Evolutionary conservation across 23 tunicate genomes (phyloP), one percentile per base, ranked within the genome.

Genomic region (Ascidia mentula): DNA sequence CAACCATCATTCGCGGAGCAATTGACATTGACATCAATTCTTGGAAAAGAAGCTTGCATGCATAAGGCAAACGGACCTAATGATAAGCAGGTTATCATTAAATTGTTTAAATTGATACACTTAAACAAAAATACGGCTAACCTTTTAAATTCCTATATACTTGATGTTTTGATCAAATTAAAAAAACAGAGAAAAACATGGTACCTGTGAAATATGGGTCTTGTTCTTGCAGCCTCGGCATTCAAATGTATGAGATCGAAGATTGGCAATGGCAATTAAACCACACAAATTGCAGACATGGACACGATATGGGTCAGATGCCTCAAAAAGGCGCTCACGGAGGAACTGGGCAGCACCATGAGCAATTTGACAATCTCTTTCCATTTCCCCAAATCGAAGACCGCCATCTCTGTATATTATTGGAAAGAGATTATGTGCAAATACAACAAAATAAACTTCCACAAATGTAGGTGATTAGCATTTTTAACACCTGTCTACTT

Each of bases 331-430:
- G 32, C 99, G 88, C 75, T 96, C 99, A 37, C 85, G 82, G 0
- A 96, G 59, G 72, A 96, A 96, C 72, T 96, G 99, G 18, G 99
- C 93, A 5, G 99, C 99, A 5, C 99, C 99, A 72, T 96, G 99
- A 76, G 99, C 99, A 72, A 96, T 96, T 74, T 96, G 99, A 77
- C 99, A 96, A 91, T 96, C 99, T 22, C 99, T 85, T 82, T 96
- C 99, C 99, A 96, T 96, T 89, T 96, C 99, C 31, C 99, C 99
- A 65, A 96, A 96, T 20, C 99, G 85, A 17, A 96, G 82, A 69
- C 99, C 99, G 34, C 99, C 99, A 81, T 96, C 99, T 0, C 99
- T 85, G 77, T 69, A 32, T 28, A 31, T 20, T 12, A n/a, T n/a
- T 18, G 30, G 30, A 69, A 69, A 69, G 13, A 69, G 13, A 69